A percentile compares a stretch with the other conserved stretches of the same genome.
phyloP scores from a whole-genome alignment of 2,797 vertebrate species.

The Lacerta viridis region DNA sequence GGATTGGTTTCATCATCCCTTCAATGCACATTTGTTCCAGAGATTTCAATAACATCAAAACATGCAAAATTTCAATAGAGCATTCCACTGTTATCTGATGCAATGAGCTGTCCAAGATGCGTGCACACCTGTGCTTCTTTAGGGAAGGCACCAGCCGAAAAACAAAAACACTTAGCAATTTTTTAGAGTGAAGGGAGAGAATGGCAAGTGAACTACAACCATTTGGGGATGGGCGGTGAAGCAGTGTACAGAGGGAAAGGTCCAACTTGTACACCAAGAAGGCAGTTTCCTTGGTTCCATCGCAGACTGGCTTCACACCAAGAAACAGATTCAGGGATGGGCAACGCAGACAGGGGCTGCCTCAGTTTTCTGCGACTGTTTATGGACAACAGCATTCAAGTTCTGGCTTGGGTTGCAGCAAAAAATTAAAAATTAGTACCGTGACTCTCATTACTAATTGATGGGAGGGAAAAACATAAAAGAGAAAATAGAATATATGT shows the following conservation, averaged over 20 bases:
- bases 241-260: not conserved
- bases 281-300: not conserved
- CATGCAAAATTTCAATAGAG: not conserved
- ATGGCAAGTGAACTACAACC: too few species aligned
- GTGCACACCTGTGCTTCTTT: not conserved
- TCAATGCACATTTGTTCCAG: not conserved
- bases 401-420: not conserved
- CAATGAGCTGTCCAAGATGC: not conserved
- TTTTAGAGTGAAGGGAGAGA: not conserved
- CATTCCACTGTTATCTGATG: not conserved
- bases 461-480: not conserved
- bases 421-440: not conserved
- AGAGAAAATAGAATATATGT: not conserved
- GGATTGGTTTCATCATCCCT: not conserved
- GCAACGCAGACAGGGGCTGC: not conserved
- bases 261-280: not conserved
- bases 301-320: not conserved
- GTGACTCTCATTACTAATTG: not conserved
- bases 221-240: not conserved
- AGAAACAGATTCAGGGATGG: not conserved
- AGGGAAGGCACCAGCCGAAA: not conserved
- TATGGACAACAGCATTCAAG: not conserved
- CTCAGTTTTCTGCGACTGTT: not conserved
- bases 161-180: not conserved
- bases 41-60: not conserved